These are phyloP conservation scores for Matsumyia berberina DNA, from an alignment of 2,888 invertebrate genomes.

Conservation along the genomic window DNA sequence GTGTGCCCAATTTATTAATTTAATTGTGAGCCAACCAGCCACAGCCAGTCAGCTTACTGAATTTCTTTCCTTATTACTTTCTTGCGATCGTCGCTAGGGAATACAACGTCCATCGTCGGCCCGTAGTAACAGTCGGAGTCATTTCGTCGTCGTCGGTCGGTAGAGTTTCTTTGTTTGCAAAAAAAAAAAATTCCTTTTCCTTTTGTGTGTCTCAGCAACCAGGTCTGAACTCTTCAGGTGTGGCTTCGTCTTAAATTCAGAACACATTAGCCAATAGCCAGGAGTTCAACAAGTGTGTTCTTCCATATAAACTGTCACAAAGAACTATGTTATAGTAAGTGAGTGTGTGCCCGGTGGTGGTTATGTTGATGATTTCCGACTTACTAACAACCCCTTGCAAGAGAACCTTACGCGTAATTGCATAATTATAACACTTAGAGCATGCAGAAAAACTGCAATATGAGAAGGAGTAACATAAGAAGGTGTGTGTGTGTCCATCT, in stretches of 20 bases:
- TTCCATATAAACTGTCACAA: conserved; percentile 10
- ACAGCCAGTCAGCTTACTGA: conserved; percentile 39
- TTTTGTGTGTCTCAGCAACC: conserved; percentile 30
- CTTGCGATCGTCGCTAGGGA: conserved; percentile 71
- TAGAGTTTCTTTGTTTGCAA: conserved; percentile 46
- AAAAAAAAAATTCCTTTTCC: neutral
- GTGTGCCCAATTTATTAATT: conserved; percentile 77
- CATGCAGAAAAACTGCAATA: conserved; percentile 39
- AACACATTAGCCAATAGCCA: conserved; percentile 31
- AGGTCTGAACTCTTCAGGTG: conserved; percentile 26
- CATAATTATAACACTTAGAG: conserved; percentile 53
- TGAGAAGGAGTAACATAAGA: conserved; percentile 68
- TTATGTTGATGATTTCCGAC: conserved; percentile 33
- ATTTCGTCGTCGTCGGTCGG: conserved; percentile 19
- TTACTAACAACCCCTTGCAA: conserved; percentile 49
- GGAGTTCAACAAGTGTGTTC: conserved; percentile 51
- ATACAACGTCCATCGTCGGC: conserved; percentile 42
- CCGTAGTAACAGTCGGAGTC: conserved; percentile 21
- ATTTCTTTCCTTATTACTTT: conserved; percentile 75
- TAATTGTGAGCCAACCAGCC: conserved; percentile 62
- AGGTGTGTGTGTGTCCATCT: conserved; percentile 62
- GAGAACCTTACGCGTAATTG: conserved; percentile 56
- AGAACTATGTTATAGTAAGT: conserved; percentile 72
- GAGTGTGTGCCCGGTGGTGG: conserved; percentile 4
- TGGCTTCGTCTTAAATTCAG: conserved; percentile 40